Percentiles rank a stretch among this genome's conserved stretches.
phyloP scores from a whole-genome alignment of 2,888 invertebrate genomes.

The Meliscaeva auricollis region DNA sequence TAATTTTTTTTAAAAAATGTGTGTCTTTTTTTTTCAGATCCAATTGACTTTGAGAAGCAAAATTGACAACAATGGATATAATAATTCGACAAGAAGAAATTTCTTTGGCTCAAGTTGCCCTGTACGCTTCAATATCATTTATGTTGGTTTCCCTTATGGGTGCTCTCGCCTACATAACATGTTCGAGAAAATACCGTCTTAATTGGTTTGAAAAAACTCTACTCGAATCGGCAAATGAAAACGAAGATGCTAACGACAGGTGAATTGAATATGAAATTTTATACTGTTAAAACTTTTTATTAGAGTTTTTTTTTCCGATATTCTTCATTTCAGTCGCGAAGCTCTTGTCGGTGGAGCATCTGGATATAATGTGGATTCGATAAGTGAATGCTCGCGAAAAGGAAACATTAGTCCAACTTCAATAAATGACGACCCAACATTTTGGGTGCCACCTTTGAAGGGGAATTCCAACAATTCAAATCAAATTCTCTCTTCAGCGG shows the following conservation, averaged over 20 bases:
- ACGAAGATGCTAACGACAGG: constrained; percentile 84
- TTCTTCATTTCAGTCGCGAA: constrained; percentile 82
- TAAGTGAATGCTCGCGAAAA: constrained; percentile 83
- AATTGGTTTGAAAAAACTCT: constrained; percentile 87
- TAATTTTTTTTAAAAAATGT: no score
- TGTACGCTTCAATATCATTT: constrained; percentile 85
- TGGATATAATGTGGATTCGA: constrained; percentile 83
- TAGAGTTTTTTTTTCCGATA: not conserved
- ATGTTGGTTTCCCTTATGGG: constrained; percentile 84
- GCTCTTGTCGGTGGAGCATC: constrained; percentile 82
- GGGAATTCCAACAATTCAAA: constrained; percentile 70
- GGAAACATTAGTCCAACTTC: constrained; percentile 83
- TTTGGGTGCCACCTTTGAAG: constrained; percentile 84
- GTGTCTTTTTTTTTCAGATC: constrained; percentile 11
- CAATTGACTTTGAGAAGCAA: not conserved
- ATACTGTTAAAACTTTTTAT: not conserved
- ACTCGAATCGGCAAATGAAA: constrained; percentile 85
- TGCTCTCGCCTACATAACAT: constrained; percentile 85
- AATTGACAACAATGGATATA: constrained; percentile 80
- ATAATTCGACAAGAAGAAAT: constrained; percentile 83
- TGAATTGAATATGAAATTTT: constrained; percentile 71
- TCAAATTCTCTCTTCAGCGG: constrained; percentile 75
- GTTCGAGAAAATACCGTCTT: constrained; percentile 85
- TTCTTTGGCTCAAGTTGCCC: constrained; percentile 83
- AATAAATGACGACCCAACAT: constrained; percentile 84